phyloP scores from a whole-genome alignment of 2,888 invertebrate genomes.

The Salticus scenicus region DNA sequence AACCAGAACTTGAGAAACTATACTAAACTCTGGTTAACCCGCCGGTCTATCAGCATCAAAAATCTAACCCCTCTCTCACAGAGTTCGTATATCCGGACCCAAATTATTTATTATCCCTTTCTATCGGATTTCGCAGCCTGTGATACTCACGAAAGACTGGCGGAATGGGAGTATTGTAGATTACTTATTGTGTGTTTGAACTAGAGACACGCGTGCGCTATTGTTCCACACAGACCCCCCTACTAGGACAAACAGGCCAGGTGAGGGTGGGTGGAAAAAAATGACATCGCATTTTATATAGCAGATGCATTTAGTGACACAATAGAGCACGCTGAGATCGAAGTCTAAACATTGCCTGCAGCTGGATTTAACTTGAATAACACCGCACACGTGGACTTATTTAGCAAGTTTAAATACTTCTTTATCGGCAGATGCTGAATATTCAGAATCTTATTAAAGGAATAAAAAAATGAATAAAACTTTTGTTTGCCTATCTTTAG shows the following conservation, averaged over 20 bases:
- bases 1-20: no score
- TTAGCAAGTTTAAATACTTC: background rate
- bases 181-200: background rate
- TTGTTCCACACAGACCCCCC: slow-evolving; percentile 36
- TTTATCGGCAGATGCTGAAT: background rate
- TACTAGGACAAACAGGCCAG: slow-evolving; percentile 44
- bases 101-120: background rate
- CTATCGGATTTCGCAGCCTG: background rate
- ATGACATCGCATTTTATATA: slow-evolving; percentile 45
- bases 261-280: slow-evolving; percentile 38
- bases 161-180: slow-evolving; percentile 6
- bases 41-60: background rate
- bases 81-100: background rate
- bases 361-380: slow-evolving; percentile 41
- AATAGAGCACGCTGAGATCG: slow-evolving; percentile 34
- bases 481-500: no score
- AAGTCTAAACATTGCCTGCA: slow-evolving; percentile 43
- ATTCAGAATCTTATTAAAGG: no score
- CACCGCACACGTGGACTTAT: background rate
- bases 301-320: slow-evolving; percentile 50
- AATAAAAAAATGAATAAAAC: no score
- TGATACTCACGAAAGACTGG: background rate
- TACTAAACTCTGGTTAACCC: no score
- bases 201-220: slow-evolving; percentile 28
- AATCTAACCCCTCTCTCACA: background rate